phyloP scores from a whole-genome alignment of 2,888 invertebrate genomes.

The Chouioia cunea region DNA sequence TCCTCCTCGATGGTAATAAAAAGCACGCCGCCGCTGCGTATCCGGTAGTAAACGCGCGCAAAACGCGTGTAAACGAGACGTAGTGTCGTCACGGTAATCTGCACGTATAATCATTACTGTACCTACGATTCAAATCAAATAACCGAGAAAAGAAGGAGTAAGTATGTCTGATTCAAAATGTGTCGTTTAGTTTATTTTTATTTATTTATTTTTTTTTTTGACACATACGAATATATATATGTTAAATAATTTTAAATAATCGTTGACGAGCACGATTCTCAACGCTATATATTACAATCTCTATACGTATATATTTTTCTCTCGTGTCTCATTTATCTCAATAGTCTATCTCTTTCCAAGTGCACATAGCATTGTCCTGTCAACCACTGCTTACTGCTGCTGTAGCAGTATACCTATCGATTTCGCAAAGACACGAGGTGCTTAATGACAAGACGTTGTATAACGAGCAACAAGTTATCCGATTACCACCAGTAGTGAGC shows the following conservation, averaged over 20 bases:
- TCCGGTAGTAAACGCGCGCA: constrained; percentile 22
- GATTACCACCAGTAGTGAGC: constrained; percentile 46
- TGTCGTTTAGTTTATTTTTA: too few species aligned
- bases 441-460: constrained; percentile 41
- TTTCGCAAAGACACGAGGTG: constrained; percentile 34
- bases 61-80: constrained; percentile 15
- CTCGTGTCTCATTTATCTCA: too few species aligned
- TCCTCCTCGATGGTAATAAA: too few species aligned
- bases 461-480: constrained; percentile 54
- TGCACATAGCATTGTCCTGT: constrained; percentile 29
- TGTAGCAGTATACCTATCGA: constrained; percentile 26
- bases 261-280: too few species aligned
- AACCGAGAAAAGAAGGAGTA: too few species aligned
- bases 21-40: background rate
- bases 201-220: too few species aligned
- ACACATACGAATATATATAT: too few species aligned
- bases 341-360: too few species aligned
- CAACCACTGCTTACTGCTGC: constrained; percentile 3
- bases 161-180: too few species aligned
- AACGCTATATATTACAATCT: too few species aligned
- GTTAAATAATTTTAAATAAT: too few species aligned
- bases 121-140: background rate
- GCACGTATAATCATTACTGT: constrained; percentile 10
- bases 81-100: constrained; percentile 12
- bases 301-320: too few species aligned